Base-by-base conservation (phyloP, 2,888 invertebrate species). In the Apodemia duryi region DNA sequence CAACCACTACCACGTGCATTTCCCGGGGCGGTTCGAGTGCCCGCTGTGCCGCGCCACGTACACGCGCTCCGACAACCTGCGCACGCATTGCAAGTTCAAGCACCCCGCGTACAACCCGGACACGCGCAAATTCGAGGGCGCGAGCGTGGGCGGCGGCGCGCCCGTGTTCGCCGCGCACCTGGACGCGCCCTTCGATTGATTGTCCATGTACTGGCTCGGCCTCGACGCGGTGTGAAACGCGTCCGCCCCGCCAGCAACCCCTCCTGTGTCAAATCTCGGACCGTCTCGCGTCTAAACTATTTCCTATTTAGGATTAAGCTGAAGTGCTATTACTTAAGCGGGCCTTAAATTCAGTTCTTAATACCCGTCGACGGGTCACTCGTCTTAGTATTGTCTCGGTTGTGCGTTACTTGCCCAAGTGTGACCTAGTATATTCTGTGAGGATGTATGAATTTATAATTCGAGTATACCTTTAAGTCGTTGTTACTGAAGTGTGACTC, bases 1-100 rank as follows among this genome's bases (percentile, higher is more conserved):
- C 88, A 97, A 97, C 94, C 97, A 97, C 94, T 97, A 97, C 93
- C 97, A 97, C 93, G 97, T 97, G 92, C 97, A 97, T 94, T 97
- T 97, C 94, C 97, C 97, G 85, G 97, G 97, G 83, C 95, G 96
- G 86, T 97, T 97, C 94, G 96, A 97, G 94, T 97, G 97, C 91
- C 97, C 97, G 85, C 94, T 97, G 87, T 97, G 97, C 93, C 95
- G 96, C 89, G 96, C 97, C 87, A 97, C 96, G 79, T 97, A 97
- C 94, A 97, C 97, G 85, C 95, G 97, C 93, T 97, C 97, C 91
- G 97, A 97, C 94, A 97, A 97, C 93, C 95, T 97, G 91, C 96
- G 97, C 88, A 96, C 97, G 88, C 97, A 97, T 93, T 97, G 96
- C 95, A 96, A 97, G 94, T 96, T 96, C 94, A 97, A 97, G 93